Conservation (phyloP, 2,888 invertebrate genomes). For the Sminthurides aquaticus region DNA sequence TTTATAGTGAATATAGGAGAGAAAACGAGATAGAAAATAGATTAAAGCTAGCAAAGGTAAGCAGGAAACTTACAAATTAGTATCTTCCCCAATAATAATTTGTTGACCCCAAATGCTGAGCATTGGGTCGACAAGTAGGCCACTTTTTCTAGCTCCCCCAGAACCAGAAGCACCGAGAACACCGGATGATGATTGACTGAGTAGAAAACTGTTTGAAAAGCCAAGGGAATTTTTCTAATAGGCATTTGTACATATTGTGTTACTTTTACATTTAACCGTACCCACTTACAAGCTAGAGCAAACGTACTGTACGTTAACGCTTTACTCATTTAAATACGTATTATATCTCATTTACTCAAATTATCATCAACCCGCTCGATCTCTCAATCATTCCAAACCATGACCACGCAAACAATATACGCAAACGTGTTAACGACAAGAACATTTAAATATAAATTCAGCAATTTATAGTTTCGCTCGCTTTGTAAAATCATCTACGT, state of each 20-base stretch:
- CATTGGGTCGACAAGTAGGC: conserved; percentile 91
- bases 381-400: too few relatives aligned
- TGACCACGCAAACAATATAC: too few relatives aligned
- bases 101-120: conserved; percentile 97
- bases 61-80: conserved; percentile 78
- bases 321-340: too few relatives aligned
- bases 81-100: conserved; percentile 95
- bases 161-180: conserved; percentile 19
- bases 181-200: conserved; percentile 21
- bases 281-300: too few relatives aligned
- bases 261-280: neutral
- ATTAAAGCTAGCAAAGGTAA: conserved; percentile 1
- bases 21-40: neutral
- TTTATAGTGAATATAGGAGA: neutral
- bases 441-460: too few relatives aligned
- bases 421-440: too few relatives aligned
- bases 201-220: conserved; percentile 26
- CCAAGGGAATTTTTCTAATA: conserved; percentile 22
- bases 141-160: conserved; percentile 63
- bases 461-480: too few relatives aligned
- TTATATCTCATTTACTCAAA: too few relatives aligned
- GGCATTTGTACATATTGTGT: conserved; percentile 5
- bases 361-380: too few relatives aligned
- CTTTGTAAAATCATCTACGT: too few relatives aligned
- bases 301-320: too few relatives aligned